Conservation (phyloP, 2,113 vertebrate genomes). For the Sorex araneus region DNA sequence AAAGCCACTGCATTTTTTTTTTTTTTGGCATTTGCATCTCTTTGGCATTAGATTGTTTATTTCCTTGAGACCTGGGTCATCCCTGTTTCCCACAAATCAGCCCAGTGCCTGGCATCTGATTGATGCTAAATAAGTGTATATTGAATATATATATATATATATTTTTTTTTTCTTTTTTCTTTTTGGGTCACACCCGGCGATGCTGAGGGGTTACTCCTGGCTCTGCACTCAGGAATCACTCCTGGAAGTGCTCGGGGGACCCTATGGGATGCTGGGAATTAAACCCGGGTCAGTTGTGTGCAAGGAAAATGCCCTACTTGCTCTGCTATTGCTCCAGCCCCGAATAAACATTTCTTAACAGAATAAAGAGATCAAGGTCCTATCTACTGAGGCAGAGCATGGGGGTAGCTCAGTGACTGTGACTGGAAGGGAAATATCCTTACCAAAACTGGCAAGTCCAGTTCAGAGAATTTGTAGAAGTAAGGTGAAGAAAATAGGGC, state of each 20-base stretch:
- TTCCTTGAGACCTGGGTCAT: conserved; percentile 32
- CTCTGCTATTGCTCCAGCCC: no score
- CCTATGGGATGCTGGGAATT: no score
- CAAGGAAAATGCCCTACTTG: no score
- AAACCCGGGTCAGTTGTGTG: no score
- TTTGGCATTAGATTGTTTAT: conserved; percentile 3
- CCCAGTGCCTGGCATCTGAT: not conserved
- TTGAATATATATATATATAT: not conserved
- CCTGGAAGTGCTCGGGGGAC: no score
- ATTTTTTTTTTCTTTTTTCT: no score
- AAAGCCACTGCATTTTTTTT: conserved; percentile 40
- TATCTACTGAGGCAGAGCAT: conserved; percentile 37
- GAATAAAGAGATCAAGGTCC: conserved; percentile 41
- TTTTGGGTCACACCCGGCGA: no score
- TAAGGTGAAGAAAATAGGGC: not conserved
- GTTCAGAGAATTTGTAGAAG: conserved; percentile 3
- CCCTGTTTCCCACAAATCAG: not conserved
- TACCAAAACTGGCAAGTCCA: conserved; percentile 47
- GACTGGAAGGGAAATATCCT: conserved; percentile 43
- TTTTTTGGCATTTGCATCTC: conserved; percentile 38
- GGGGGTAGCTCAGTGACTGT: not conserved
- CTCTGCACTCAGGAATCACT: no score
- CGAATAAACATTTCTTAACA: conserved; percentile 44
- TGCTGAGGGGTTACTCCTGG: no score
- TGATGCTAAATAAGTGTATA: conserved; percentile 46